Evolutionary conservation across 2,888 invertebrate species (phyloP).

Genomic region (Lordiphosa andalusiaca): DNA sequence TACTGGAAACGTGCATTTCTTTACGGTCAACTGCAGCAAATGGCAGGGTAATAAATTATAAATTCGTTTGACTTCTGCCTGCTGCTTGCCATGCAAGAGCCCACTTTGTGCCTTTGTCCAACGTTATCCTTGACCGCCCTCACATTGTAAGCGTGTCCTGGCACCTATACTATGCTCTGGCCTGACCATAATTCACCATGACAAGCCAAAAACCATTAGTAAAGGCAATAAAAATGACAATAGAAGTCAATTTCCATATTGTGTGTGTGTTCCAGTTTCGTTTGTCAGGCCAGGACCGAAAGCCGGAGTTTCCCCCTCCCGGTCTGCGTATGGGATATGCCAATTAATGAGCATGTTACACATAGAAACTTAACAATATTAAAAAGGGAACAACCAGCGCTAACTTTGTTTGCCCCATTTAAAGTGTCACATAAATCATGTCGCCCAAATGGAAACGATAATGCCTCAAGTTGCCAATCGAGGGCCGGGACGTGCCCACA

Average conservation of each 20-base stretch:
- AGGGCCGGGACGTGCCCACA: constrained; percentile 29
- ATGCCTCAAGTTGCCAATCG: constrained; percentile 27
- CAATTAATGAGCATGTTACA: constrained; percentile 55
- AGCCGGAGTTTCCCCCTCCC: constrained; percentile 42
- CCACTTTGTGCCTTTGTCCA: constrained; percentile 32
- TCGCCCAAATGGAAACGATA: constrained; percentile 27
- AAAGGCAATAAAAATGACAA: constrained; percentile 73
- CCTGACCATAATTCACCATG: constrained; percentile 67
- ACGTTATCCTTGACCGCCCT: constrained; percentile 74
- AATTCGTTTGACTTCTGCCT: constrained; percentile 72
- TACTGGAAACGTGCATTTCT: constrained; percentile 36
- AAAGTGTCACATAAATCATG: constrained; percentile 63
- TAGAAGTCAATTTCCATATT: constrained; percentile 73
- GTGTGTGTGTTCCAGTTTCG: constrained; percentile 51
- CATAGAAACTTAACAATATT: constrained; percentile 35
- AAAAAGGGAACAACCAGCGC: constrained; percentile 11
- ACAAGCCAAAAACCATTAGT: constrained; percentile 74
- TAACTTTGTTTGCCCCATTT: constrained; percentile 23
- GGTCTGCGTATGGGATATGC: constrained; percentile 19
- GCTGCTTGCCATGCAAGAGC: constrained; percentile 47
- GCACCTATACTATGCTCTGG: constrained; percentile 42
- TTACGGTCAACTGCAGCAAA: constrained; percentile 70
- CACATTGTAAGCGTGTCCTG: constrained; percentile 49
- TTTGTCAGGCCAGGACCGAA: constrained; percentile 20
- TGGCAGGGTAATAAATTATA: constrained; percentile 67